Conservation (phyloP, 1,140 invertebrate genomes). For the Drosophila gunungcola region DNA sequence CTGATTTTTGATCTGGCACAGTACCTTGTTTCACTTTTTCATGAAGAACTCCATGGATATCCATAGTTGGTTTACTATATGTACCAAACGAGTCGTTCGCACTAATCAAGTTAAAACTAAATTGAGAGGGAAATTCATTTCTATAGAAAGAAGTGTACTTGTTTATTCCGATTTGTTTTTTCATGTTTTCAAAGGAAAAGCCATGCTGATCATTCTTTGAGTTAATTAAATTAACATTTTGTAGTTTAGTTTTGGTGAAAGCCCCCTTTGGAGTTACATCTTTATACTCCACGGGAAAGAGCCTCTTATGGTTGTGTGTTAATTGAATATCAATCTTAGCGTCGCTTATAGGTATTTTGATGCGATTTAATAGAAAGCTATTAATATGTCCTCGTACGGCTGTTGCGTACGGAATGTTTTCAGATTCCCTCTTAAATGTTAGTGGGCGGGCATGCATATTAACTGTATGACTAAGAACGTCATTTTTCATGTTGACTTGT, state of each 20-base stretch:
- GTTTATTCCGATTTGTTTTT: not conserved
- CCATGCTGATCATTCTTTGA: not conserved
- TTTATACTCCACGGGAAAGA: conserved; percentile 4
- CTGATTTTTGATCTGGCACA: conserved; percentile 28
- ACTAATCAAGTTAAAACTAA: no score
- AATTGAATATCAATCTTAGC: conserved; percentile 48
- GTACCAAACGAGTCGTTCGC: not conserved
- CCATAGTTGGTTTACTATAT: not conserved
- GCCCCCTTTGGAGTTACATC: not conserved
- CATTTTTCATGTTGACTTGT: conserved; percentile 48
- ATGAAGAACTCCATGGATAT: not conserved
- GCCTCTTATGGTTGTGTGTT: conserved; percentile 34
- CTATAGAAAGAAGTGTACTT: not conserved
- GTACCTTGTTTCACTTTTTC: not conserved
- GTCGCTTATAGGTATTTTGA: conserved; percentile 58
- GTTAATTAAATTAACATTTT: conserved; percentile 13
- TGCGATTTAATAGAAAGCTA: conserved; percentile 33
- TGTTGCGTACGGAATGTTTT: conserved; percentile 30
- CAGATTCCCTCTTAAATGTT: conserved; percentile 66
- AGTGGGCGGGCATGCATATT: conserved; percentile 70
- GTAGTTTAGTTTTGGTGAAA: conserved; percentile 15
- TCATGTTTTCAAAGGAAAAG: not conserved
- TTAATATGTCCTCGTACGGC: conserved; percentile 32
- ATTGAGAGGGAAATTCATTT: not conserved
- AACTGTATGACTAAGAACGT: conserved; percentile 72